Conservation (phyloP, 2,113 vertebrate genomes). For the Sterrhoptilus dennistouni region DNA sequence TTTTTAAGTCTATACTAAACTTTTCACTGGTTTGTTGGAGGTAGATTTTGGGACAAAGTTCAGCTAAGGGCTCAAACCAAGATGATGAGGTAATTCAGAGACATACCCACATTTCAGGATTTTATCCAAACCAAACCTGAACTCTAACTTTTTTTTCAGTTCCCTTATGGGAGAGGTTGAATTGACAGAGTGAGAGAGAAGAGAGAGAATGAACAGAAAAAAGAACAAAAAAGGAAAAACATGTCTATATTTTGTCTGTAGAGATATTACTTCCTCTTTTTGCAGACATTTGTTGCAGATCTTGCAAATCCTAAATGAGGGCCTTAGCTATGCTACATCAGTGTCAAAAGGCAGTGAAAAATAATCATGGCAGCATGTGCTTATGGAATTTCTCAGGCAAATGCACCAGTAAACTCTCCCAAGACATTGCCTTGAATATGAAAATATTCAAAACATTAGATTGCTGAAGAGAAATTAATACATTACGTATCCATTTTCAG, state of each 20-base stretch:
- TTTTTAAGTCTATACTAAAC: neutral
- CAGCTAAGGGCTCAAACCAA: constrained; percentile 28
- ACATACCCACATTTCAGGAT: constrained; percentile 23
- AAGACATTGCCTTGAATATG: neutral
- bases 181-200: neutral
- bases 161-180: neutral
- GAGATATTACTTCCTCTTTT: neutral
- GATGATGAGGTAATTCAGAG: constrained; percentile 50
- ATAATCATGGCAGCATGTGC: neutral
- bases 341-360: neutral
- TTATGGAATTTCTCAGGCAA: neutral
- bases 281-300: neutral
- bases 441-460: neutral
- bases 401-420: neutral
- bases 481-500: neutral
- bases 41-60: constrained; percentile 36
- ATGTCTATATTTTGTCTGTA: neutral
- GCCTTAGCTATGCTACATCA: neutral
- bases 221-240: neutral
- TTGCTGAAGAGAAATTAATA: neutral
- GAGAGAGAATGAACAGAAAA: neutral
- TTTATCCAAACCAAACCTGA: constrained; percentile 57
- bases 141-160: neutral
- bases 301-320: neutral
- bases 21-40: neutral